phyloP scores from a whole-genome alignment of 2,113 vertebrate species.

The Theropithecus gelada region DNA sequence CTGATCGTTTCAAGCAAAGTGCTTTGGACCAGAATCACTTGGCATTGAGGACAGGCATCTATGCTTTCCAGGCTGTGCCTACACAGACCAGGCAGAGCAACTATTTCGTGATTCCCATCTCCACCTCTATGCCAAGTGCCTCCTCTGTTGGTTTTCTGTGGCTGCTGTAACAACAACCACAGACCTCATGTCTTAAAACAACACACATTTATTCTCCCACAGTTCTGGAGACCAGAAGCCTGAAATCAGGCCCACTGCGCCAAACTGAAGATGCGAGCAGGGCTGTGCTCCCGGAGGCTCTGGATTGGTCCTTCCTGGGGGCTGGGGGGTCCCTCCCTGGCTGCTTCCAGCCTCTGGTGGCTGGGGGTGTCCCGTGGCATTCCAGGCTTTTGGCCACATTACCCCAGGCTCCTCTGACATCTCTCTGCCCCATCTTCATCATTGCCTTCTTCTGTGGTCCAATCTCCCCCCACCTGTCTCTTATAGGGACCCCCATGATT shows the following conservation, averaged over 20 bases:
- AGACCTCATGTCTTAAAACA: neutral
- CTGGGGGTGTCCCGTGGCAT: rapidly evolving
- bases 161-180: neutral
- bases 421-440: no score
- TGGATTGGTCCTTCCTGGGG: neutral
- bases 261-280: rapidly evolving
- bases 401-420: no score
- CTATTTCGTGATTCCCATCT: no score
- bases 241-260: neutral
- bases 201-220: neutral
- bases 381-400: neutral
- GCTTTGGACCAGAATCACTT: rapidly evolving
- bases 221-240: neutral
- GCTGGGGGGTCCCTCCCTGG: no score
- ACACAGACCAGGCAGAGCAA: neutral
- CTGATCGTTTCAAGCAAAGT: neutral
- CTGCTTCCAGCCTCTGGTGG: neutral
- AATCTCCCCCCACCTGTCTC: no score
- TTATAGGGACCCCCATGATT: no score
- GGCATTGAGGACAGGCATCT: neutral
- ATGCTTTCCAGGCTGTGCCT: neutral
- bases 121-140: neutral
- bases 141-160: neutral
- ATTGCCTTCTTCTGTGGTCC: neutral
- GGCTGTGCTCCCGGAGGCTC: neutral